Percentiles rank a stretch among this genome's conserved stretches.
Evolutionary conservation across 1,140 invertebrate species (phyloP).

Genomic region (Protaetia brevitarsis): DNA sequence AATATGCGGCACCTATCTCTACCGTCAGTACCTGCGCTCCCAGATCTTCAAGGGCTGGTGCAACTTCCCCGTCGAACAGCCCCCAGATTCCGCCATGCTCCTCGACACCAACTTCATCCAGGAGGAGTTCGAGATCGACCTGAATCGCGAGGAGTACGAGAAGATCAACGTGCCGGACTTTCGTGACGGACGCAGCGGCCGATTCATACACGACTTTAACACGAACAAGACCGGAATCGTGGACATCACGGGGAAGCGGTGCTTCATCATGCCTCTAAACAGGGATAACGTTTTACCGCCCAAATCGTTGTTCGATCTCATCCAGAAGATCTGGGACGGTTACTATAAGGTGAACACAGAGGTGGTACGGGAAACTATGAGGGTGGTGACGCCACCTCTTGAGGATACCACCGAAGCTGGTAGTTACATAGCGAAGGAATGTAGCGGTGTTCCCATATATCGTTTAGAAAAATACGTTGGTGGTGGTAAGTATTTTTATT

Average conservation of each 20-base stretch:
- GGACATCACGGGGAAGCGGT: conserved; percentile 69
- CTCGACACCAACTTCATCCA: conserved; percentile 50
- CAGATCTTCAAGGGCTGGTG: conserved; percentile 66
- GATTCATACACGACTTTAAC: conserved; percentile 88
- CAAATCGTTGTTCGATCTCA: conserved; percentile 69
- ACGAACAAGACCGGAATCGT: conserved; percentile 82
- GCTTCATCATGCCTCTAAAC: conserved; percentile 88
- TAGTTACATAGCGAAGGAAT: conserved; percentile 68
- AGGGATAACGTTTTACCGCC: conserved; percentile 73
- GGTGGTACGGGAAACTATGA: conserved; percentile 73
- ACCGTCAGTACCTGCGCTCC: conserved; percentile 66
- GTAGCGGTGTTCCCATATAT: conserved; percentile 69
- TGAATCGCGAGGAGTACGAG: conserved; percentile 64
- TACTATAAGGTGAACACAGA: conserved; percentile 81
- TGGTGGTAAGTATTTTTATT: conserved; percentile 49
- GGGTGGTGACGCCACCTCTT: conserved; percentile 69
- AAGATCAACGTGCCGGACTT: conserved; percentile 80
- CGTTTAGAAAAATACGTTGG: conserved; percentile 63
- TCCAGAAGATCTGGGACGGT: conserved; percentile 76
- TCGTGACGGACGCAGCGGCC: conserved; percentile 68
- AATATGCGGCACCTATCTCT: conserved; percentile 72
- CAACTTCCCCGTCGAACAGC: conserved; percentile 54
- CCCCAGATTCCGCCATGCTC: conserved; percentile 31
- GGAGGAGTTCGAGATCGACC: conserved; percentile 74
- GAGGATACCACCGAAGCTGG: conserved; percentile 64